Conservation (phyloP, 2,888 invertebrate genomes). For the Tetanocera ferruginea region DNA sequence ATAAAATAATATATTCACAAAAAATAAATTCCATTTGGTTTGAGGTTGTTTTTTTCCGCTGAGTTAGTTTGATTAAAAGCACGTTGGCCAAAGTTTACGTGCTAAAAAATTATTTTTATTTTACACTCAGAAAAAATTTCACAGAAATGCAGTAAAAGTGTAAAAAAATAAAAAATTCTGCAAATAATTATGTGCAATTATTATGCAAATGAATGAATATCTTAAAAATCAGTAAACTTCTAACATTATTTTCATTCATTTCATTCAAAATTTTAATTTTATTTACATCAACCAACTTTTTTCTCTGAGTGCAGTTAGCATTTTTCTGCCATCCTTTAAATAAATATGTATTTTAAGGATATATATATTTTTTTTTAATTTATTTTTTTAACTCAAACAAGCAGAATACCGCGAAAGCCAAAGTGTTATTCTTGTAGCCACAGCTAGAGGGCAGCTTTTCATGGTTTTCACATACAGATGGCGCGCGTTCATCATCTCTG, state of each 20-base stretch:
- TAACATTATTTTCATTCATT: background rate
- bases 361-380: background rate
- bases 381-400: background rate
- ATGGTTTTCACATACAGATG: background rate
- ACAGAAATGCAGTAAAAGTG: background rate
- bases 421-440: slow-evolving; percentile 15
- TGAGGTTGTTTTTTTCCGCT: no score
- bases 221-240: background rate
- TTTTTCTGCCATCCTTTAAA: background rate
- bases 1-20: no score
- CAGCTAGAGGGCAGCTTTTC: background rate
- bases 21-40: no score
- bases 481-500: no score
- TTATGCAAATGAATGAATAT: no score
- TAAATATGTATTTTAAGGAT: background rate
- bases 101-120: no score
- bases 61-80: no score
- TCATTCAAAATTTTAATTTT: no score
- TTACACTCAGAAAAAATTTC: background rate
- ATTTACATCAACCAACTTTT: background rate
- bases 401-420: slow-evolving; percentile 8
- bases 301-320: background rate
- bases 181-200: no score
- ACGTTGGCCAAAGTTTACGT: no score
- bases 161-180: background rate